phyloP scores from a whole-genome alignment of 2,797 vertebrate species.

The Tenualosa thibaudeaui region DNA sequence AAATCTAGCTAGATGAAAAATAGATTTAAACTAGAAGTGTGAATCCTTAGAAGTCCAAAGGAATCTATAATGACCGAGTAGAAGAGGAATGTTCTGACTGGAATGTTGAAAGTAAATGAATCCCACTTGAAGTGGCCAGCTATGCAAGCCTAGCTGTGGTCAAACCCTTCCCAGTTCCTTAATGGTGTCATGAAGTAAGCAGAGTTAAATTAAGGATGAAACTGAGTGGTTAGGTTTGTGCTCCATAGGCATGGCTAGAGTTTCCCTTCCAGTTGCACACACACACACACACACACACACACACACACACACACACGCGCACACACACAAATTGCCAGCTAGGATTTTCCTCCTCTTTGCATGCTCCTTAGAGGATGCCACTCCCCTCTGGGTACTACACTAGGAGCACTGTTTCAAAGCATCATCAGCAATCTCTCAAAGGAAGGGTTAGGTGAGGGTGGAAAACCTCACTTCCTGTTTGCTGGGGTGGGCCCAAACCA shows the following conservation, averaged over 20 bases:
- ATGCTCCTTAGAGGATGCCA: neutral
- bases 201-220: neutral
- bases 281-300: neutral
- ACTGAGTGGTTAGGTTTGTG: neutral
- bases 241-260: neutral
- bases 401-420: neutral
- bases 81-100: conserved; percentile 10
- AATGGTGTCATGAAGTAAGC: neutral
- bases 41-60: neutral
- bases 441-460: conserved; percentile 14
- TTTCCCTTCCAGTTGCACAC: neutral
- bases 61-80: neutral
- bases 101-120: neutral
- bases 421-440: neutral
- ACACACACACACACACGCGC: no score
- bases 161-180: neutral
- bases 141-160: neutral
- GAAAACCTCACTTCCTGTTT: conserved; percentile 43
- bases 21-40: neutral
- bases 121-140: neutral
- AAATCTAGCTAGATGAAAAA: neutral
- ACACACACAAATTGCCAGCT: neutral
- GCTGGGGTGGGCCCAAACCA: conserved; percentile 28
- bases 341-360: neutral
- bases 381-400: neutral